Conservation (phyloP, 1,140 invertebrate genomes). For the Euborellia annulipes region DNA sequence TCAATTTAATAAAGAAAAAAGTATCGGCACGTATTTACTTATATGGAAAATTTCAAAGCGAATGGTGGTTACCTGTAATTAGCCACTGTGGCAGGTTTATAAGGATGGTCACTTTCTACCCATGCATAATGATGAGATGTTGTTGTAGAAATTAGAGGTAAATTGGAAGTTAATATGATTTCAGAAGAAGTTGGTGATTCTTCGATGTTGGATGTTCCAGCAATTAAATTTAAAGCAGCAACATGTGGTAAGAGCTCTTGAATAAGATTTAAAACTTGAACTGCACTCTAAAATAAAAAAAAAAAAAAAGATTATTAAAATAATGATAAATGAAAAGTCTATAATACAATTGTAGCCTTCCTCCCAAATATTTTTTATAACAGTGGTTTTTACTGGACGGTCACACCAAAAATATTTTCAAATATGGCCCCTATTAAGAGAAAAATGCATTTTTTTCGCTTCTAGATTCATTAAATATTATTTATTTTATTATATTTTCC, state of each 20-base stretch:
- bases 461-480: no score
- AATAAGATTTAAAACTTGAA: conserved; percentile 77
- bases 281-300: conserved; percentile 52
- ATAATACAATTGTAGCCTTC: background rate
- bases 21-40: no score
- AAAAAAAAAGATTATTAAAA: background rate
- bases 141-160: conserved; percentile 28
- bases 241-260: conserved; percentile 83
- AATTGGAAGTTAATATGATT: background rate
- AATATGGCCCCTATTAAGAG: no score
- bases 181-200: conserved; percentile 7
- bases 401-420: no score
- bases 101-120: conserved; percentile 94
- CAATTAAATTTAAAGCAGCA: conserved; percentile 56
- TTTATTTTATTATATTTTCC: no score
- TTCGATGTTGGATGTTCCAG: conserved; percentile 2
- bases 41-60: no score
- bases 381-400: no score
- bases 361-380: conserved; percentile 10
- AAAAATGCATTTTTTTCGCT: no score
- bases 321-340: background rate
- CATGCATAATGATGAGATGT: conserved; percentile 77
- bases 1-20: no score
- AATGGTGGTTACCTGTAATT: conserved; percentile 59
- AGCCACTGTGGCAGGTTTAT: conserved; percentile 74